Percentiles rank a stretch among this genome's conserved stretches.
Conservation (phyloP, 2,888 invertebrate genomes). For the Rugalucina vietnamica region DNA sequence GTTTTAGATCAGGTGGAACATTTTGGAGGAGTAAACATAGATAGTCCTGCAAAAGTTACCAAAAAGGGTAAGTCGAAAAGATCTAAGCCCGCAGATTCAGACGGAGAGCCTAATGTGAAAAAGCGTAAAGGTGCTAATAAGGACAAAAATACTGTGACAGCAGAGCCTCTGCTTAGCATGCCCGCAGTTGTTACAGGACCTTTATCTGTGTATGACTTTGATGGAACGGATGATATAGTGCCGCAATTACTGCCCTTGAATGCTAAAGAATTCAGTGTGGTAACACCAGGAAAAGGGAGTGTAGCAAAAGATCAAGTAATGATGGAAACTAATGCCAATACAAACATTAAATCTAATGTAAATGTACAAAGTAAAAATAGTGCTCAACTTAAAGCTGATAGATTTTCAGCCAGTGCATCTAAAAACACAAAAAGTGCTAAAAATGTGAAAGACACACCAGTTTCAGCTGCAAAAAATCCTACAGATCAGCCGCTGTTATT, state of each 20-base stretch:
- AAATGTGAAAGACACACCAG: conserved; percentile 40
- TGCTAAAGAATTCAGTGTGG: conserved; percentile 54
- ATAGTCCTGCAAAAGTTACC: conserved; percentile 33
- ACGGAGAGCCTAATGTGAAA: conserved; percentile 65
- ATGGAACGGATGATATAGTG: conserved; percentile 69
- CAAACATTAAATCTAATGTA: background rate
- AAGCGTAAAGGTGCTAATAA: conserved; percentile 66
- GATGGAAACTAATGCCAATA: conserved; percentile 13
- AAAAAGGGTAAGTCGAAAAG: conserved; percentile 70
- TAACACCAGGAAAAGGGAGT: conserved; percentile 19
- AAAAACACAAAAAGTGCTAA: conserved; percentile 53
- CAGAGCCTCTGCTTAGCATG: conserved; percentile 52
- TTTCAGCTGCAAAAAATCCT: background rate
- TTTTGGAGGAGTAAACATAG: conserved; percentile 60
- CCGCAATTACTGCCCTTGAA: conserved; percentile 62
- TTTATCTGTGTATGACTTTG: conserved; percentile 76
- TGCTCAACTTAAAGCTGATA: conserved; percentile 33
- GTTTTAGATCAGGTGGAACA: conserved; percentile 82
- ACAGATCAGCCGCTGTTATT: background rate
- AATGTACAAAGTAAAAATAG: conserved; percentile 29
- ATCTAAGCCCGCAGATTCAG: conserved; percentile 53
- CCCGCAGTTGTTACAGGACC: too few species aligned
- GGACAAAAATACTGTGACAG: conserved; percentile 41
- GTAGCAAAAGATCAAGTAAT: background rate
- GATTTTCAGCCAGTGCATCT: background rate